Conservation (phyloP, 1,140 invertebrate genomes). For the Atta colombica region DNA sequence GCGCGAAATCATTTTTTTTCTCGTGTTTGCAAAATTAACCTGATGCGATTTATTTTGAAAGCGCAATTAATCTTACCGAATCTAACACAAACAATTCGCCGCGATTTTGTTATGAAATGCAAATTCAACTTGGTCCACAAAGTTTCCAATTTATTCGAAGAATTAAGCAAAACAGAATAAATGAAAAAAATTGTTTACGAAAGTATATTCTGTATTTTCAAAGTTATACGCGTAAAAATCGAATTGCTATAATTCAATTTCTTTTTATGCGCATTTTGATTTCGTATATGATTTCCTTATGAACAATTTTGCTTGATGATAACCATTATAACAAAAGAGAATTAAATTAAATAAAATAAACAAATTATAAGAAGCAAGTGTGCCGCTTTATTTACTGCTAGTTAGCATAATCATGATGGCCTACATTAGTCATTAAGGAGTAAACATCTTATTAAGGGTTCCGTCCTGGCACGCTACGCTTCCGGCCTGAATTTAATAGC, state of each 20-base stretch:
- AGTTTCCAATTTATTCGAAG: not conserved
- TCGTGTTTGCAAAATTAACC: constrained; percentile 16
- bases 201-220: not conserved
- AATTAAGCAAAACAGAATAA: not conserved
- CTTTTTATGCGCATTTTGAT: too few species aligned
- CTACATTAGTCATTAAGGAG: constrained; percentile 59
- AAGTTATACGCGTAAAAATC: not conserved
- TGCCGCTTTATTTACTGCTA: constrained; percentile 12
- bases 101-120: not conserved
- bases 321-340: not conserved
- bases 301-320: not conserved
- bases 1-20: constrained; percentile 30
- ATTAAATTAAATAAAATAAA: not conserved
- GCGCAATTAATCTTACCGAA: constrained; percentile 33
- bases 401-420: constrained; percentile 49
- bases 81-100: not conserved
- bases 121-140: not conserved
- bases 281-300: not conserved
- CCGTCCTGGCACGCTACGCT: constrained; percentile 33
- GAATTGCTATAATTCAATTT: not conserved
- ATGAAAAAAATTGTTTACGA: not conserved
- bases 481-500: constrained; percentile 64
- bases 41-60: constrained; percentile 9
- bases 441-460: constrained; percentile 66
- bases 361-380: not conserved